Evolutionary conservation across 2,797 vertebrate species (phyloP).

Genomic region (Alcedo atthis): DNA sequence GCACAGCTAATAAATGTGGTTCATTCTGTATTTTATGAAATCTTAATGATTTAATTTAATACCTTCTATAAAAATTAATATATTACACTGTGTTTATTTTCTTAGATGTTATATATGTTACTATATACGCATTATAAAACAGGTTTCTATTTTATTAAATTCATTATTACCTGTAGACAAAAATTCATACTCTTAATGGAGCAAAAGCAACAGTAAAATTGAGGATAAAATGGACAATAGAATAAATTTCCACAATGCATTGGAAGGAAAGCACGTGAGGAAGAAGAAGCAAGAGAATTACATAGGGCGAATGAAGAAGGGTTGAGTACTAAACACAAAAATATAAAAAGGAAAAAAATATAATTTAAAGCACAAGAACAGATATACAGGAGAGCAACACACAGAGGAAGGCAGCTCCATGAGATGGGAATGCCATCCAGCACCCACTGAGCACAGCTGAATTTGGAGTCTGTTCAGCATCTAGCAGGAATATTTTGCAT

Average conservation of each 20-base stretch:
- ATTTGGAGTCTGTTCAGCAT: neutral
- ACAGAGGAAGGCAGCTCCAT: neutral
- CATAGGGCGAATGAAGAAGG: neutral
- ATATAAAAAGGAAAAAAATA: neutral
- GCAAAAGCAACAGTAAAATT: neutral
- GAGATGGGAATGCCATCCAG: neutral
- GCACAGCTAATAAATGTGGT: neutral
- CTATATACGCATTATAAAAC: neutral
- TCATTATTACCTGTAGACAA: neutral
- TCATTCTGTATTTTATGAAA: neutral
- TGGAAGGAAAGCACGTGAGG: neutral
- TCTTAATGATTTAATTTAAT: neutral
- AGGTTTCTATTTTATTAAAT: neutral
- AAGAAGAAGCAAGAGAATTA: neutral
- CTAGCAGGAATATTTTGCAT: neutral
- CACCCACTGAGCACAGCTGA: neutral
- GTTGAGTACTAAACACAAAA: neutral
- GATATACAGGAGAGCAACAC: neutral
- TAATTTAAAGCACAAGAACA: neutral
- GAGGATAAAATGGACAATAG: neutral
- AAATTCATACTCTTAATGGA: neutral
- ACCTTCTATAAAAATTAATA: neutral
- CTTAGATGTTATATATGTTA: neutral
- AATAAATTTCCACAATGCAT: neutral
- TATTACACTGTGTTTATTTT: neutral